Evolutionary conservation across 2,888 invertebrate genomes (phyloP), one percentile per base, ranked within the genome.

Genomic region (Chromoteleia sp.): DNA sequence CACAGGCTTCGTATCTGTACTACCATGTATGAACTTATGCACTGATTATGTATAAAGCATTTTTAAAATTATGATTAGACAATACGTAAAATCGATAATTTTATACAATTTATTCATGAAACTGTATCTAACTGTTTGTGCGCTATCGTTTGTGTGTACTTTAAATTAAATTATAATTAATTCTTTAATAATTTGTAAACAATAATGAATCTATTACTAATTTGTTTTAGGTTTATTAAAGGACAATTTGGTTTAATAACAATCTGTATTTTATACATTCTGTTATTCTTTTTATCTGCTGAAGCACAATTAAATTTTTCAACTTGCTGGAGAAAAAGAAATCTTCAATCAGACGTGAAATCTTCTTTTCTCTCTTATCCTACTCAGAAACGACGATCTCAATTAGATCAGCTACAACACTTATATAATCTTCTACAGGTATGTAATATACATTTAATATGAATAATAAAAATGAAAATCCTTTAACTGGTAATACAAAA

Each of bases 251-350:
- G 71, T 29, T 56, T 78, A 36, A n/a, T 81, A 7, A 39, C 56
- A 50, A 39, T 74, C 50, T 29, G 65, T n/a, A 59, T 86, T 21
- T 56, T 84, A 17, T 84, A 52, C 14, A 36, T 85, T 25, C 29
- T 83, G n/a, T 67, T 82, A 3, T 56, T 83, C n/a, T 67, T 63
- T 10, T 43, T 79, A 54, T 74, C 71, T 48, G 68, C 77, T 33
- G 81, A 81, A 29, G 84, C 83, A 6, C 85, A 85, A 17, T 50
- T 85, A n/a, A 85, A 85, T 61, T 85, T 85, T 56, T 85, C 85
- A n/a, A 85, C 85, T 43, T 83, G 85, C 19, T 85, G 85, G 85
- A 84, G 85, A 39, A 85, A 85, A 79, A 68, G 85, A 65, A 79
- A 79, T 56, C 14, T 41, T 12, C 43, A 56, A 14, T 50, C 70